Evolutionary conservation across 2,113 vertebrate species (phyloP), one percentile per base, ranked within the genome.

Genomic region (Scortum barcoo): DNA sequence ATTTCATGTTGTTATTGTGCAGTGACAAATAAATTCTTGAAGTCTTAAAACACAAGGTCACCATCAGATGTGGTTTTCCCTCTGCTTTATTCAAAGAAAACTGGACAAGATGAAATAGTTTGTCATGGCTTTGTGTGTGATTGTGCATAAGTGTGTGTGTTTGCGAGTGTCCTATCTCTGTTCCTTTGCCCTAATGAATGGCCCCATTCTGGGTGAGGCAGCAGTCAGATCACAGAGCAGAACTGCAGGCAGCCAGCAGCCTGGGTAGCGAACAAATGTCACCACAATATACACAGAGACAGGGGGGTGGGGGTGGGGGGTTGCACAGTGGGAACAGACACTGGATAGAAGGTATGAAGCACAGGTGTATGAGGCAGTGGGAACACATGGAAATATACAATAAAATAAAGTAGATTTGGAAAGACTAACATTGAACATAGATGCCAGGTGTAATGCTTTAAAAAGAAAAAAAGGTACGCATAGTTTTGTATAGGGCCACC

Each of bases 201-300:
- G 76, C 90, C 86, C 88, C 93, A 81, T 85, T 76, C 83, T 85
- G 85, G 3, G 90, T 9, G 58, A 87, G 83, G 91, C 89, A 93
- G 90, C 85, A 88, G 91, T 76, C 76, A 87, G 92, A 94, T 94
- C 93, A 94, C 86, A 94, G 88, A 90, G 81, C 77, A 57, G 72
- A 90, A 66, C 93, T 78, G 85, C 93, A 93, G 91, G 93, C 85
- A 81, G 93, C 86, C 91, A 72, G 91, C 76, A 83, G 79, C 93
- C 92, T 82, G 92, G 87, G 91, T 70, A 71, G 93, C 17, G 78
- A 90, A 93, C 93, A 94, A 94, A 94, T 94, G 93, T 92, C 92
- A 93, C 89, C 82, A 78, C 73, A 58, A 78, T 72, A 77, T 58
- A 85, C 61, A 82, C 73, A 84, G 70, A 77, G 50, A 73, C 7